Base-by-base conservation (phyloP, 2,888 invertebrate species). In the Helleia helle region DNA sequence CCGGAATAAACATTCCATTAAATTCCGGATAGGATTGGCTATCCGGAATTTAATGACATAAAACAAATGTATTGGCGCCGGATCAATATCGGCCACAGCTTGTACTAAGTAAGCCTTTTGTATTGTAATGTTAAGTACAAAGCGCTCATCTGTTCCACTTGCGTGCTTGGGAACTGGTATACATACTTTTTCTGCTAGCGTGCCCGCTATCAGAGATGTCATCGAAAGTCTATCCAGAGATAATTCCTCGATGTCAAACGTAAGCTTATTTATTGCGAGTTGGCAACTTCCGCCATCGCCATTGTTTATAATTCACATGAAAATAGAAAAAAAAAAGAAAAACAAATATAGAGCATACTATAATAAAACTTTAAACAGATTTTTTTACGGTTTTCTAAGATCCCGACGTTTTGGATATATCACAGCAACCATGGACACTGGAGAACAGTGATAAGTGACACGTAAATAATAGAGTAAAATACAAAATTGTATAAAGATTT, bases 301-400 rank as follows among this genome's bases (percentile, higher is more conserved):
- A 30, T 15, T 15, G 29, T 30, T 30, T 15, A 30, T n/a, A 30
- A n/a, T 30, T 30, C 29, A 30, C 29, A 30, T 30, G 29, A 30
- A 14, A 30, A 14, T 14, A 30, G n/a, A 30, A 30, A 30, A 30
- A 30, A 30, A 30, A 30, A 30, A n/a, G 30, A 30, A 9, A 15
- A 30, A 30, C n/a, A 15, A 30, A 14, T 30, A 3, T 26, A 7
- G 1, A 2, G n/a, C 7, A n/a, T n/a, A n/a, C n/a, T n/a, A n/a
- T n/a, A n/a, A n/a, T n/a, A n/a, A n/a, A n/a, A n/a, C n/a, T n/a
- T n/a, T n/a, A n/a, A n/a, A n/a, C n/a, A n/a, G n/a, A n/a, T n/a
- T n/a, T n/a, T n/a, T n/a, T n/a, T n/a, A n/a, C n/a, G n/a, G n/a
- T n/a, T n/a, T n/a, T n/a, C n/a, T n/a, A n/a, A n/a, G n/a, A n/a